Percentiles rank a stretch among this genome's conserved stretches.
Conservation (phyloP, 2,888 invertebrate species). For the Erebia ligea region DNA sequence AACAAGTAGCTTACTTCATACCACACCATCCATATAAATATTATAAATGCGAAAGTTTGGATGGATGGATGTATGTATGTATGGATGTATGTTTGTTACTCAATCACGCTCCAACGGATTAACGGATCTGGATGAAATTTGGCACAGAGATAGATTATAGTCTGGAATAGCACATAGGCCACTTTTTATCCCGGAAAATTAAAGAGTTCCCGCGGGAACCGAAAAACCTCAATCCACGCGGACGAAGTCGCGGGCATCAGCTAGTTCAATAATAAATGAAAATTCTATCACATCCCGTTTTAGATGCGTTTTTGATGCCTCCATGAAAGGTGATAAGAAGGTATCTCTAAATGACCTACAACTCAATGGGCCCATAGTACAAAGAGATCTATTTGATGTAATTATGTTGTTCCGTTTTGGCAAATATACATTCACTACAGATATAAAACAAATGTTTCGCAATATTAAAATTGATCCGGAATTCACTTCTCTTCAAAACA, state of each 20-base stretch:
- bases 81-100: too few relatives aligned
- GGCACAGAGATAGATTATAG: too few relatives aligned
- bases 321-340: not conserved
- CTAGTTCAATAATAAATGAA: not conserved
- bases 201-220: too few relatives aligned
- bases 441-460: constrained; percentile 43
- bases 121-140: too few relatives aligned
- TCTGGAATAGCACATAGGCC: too few relatives aligned
- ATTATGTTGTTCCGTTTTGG: constrained; percentile 30
- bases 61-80: too few relatives aligned
- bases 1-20: not conserved
- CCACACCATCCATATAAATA: too few relatives aligned
- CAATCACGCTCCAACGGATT: too few relatives aligned
- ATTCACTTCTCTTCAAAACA: constrained; percentile 40
- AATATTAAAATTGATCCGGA: constrained; percentile 19
- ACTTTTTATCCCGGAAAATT: too few relatives aligned
- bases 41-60: too few relatives aligned
- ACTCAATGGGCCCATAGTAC: not conserved
- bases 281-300: not conserved
- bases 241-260: too few relatives aligned
- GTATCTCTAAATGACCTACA: not conserved
- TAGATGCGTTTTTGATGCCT: not conserved
- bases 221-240: too few relatives aligned
- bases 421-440: constrained; percentile 17
- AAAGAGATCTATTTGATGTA: constrained; percentile 40